Base-by-base conservation (phyloP, 2,113 vertebrate genomes). In the Nyctibius bracteatus region DNA sequence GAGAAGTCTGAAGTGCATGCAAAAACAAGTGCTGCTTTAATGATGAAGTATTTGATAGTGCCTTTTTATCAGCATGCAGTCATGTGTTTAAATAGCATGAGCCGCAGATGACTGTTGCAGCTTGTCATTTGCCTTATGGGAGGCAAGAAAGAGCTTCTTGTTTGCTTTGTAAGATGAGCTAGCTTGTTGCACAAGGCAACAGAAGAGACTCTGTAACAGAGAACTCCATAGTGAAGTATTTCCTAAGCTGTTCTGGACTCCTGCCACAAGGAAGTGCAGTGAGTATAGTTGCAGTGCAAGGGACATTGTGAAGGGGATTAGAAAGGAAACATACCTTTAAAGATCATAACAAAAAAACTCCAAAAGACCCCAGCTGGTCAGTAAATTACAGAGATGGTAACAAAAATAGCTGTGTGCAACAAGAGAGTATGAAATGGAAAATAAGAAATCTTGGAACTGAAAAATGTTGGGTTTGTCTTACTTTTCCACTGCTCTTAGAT, bases 141-240 rank as follows among this genome's bases (percentile, higher is more conserved):
- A 95, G 77, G 74, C 70, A 94, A 93, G 89, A 94, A 92, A 91
- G 94, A 88, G 90, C 95, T 95, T 4, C 73, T 92, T 92, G 94
- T 89, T 90, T 61, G 81, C 72, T 89, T 9, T 79, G 91, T 65
- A 89, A 96, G 87, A 55, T 14, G 93, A 96, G 81, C 78, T 46
- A 21, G 74, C 81, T 59, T 58, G 13, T 95, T 96, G 84, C 66
- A 54, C 84, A 90, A 91, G 85, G 70, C 66, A 63, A 11, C 23
- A 55, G 88, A 92, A 68, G 51, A 88, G 70, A 12, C 65, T 67
- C 22, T 59, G 74, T 75, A n/a, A n/a, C n/a, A 27, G 25, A 72
- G 71, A 68, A 68, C 54, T 18, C 66, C 49, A 30, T 1, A 17
- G 91, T 7, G 65, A 92, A 85, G 70, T 16, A 23, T 89, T 96